Conservation (phyloP, 2,797 vertebrate genomes). For the Hoplostethus mediterraneus region DNA sequence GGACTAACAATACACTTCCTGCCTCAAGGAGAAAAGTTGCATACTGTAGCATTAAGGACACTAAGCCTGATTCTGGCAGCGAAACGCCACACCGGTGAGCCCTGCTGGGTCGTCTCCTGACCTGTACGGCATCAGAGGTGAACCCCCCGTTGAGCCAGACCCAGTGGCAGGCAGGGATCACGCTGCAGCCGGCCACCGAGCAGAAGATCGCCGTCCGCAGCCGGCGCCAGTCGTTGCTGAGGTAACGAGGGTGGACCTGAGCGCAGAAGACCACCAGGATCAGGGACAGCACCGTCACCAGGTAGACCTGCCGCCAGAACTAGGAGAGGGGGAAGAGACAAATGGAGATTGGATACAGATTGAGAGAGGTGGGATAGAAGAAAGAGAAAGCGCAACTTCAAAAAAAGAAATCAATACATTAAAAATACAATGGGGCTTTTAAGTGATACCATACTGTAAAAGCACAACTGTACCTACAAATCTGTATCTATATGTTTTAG, state of each 20-base stretch:
- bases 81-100: not conserved
- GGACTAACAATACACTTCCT: too few species aligned
- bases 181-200: constrained; percentile 91
- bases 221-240: constrained; percentile 93
- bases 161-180: constrained; percentile 96
- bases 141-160: constrained; percentile 94
- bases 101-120: constrained; percentile 52
- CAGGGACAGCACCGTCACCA: constrained; percentile 94
- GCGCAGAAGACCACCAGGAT: constrained; percentile 96
- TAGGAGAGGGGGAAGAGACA: constrained; percentile 55
- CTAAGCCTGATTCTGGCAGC: too few species aligned
- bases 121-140: constrained; percentile 90
- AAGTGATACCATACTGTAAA: too few species aligned
- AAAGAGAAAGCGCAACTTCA: too few species aligned
- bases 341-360: too few species aligned
- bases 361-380: not conserved
- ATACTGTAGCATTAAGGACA: too few species aligned
- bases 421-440: too few species aligned
- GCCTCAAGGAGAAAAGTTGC: too few species aligned
- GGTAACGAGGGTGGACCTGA: constrained; percentile 96
- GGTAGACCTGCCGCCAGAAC: constrained; percentile 97
- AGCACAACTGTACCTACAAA: too few species aligned
- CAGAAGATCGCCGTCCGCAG: constrained; percentile 93
- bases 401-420: too few species aligned
- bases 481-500: too few species aligned